phyloP scores from a whole-genome alignment of 2,797 vertebrate genomes.

The Parauchenoglanis punctatus region DNA sequence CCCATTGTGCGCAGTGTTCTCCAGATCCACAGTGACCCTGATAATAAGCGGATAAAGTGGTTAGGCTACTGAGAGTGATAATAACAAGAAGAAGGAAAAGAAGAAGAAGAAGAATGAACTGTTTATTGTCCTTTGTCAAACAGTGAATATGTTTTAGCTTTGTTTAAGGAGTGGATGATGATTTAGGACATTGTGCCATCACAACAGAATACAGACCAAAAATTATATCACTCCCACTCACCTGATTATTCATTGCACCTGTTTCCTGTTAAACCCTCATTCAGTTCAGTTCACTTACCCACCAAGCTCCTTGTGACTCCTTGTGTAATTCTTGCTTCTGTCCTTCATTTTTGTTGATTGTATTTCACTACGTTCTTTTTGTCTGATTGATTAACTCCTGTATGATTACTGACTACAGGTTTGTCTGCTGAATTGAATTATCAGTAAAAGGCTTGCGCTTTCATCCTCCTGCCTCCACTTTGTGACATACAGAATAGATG shows the following conservation, averaged over 20 bases:
- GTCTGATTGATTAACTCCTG: background rate
- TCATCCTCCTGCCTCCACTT: background rate
- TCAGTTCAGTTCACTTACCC: background rate
- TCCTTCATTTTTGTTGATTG: background rate
- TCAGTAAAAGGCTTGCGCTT: background rate
- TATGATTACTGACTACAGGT: constrained; percentile 11
- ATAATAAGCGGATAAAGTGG: too few species aligned
- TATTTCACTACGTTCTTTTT: background rate
- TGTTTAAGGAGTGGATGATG: background rate
- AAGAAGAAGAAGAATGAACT: too few species aligned
- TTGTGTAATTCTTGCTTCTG: background rate
- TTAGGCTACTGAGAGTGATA: too few species aligned
- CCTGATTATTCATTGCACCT: background rate
- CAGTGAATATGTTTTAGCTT: background rate
- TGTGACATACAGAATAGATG: background rate
- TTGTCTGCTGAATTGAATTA: constrained; percentile 22
- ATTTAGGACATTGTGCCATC: background rate
- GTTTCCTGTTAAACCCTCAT: background rate
- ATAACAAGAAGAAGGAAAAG: too few species aligned
- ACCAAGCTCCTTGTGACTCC: background rate
- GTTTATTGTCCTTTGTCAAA: background rate
- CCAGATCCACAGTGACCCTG: too few species aligned
- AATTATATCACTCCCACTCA: background rate
- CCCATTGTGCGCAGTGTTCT: too few species aligned
- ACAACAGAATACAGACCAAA: background rate